Evolutionary conservation across 2,797 vertebrate genomes (phyloP).

Genomic region (Micromesistius poutassou): DNA sequence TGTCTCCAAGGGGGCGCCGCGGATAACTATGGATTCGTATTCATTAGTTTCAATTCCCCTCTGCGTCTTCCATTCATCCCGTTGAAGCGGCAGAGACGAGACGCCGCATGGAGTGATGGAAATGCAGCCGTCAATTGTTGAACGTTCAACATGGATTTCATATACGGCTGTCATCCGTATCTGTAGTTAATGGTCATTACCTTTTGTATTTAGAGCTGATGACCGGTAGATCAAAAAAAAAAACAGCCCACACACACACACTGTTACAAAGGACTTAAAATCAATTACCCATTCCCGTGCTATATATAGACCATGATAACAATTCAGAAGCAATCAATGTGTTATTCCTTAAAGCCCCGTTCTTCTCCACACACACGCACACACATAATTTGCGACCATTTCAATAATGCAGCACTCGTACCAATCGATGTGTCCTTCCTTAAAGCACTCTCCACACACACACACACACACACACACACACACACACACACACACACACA

Average conservation of each 20-base stretch:
- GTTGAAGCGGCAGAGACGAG: background rate
- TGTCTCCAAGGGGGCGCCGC: slow-evolving; percentile 31
- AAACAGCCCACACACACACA: background rate
- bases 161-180: background rate
- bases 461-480: too few relatives aligned
- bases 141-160: background rate
- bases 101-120: background rate
- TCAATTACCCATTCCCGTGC: background rate
- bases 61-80: slow-evolving; percentile 11
- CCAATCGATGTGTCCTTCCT: background rate
- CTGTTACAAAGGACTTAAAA: background rate
- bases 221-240: background rate
- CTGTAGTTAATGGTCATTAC: background rate
- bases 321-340: background rate
- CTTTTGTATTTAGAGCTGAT: background rate
- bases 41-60: slow-evolving; percentile 39
- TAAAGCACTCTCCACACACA: background rate
- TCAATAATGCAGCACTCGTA: background rate
- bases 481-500: background rate
- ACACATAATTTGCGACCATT: background rate
- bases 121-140: background rate
- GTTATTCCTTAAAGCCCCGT: background rate
- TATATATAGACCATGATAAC: background rate
- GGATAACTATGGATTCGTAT: slow-evolving; percentile 24
- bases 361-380: slow-evolving; percentile 5